These are phyloP conservation scores for Onychostoma macrolepis DNA, from an alignment of 2,113 vertebrate genomes.

Conservation along the genomic window DNA sequence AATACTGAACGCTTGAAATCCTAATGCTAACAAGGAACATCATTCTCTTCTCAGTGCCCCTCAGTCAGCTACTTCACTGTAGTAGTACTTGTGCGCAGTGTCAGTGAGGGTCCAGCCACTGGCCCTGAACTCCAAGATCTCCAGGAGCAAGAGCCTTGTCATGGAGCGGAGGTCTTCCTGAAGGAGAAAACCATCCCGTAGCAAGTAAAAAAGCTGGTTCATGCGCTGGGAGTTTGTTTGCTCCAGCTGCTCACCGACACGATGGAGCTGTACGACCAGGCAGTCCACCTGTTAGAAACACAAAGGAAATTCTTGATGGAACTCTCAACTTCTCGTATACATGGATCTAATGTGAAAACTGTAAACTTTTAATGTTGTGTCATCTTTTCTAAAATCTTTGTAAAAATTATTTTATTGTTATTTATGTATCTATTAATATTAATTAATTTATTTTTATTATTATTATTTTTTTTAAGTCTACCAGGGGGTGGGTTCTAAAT, in stretches of 20 bases:
- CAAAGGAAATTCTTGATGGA: not conserved
- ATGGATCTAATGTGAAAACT: no score
- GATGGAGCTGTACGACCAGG: slow-evolving; percentile 93
- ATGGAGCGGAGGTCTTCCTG: slow-evolving; percentile 86
- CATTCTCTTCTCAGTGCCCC: slow-evolving; percentile 70
- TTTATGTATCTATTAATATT: no score
- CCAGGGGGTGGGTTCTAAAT: no score
- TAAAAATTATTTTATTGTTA: no score
- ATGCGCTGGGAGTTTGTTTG: slow-evolving; percentile 86
- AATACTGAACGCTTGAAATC: not conserved
- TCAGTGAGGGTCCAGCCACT: slow-evolving; percentile 90
- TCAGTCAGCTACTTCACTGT: slow-evolving; percentile 89
- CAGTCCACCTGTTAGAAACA: slow-evolving; percentile 86
- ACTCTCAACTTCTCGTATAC: no score
- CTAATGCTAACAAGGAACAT: not conserved
- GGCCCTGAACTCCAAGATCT: slow-evolving; percentile 94
- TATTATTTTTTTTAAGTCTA: no score
- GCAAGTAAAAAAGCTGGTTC: slow-evolving; percentile 92
- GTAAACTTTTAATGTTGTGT: no score
- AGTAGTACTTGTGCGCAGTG: slow-evolving; percentile 95
- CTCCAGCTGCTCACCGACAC: slow-evolving; percentile 95
- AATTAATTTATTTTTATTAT: no score
- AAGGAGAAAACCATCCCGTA: slow-evolving; percentile 93
- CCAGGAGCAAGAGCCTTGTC: slow-evolving; percentile 90
- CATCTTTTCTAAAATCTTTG: no score